Evolutionary conservation across 2,888 invertebrate species (phyloP), one percentile per base, ranked within the genome.

Genomic region (Leptothorax acervorum): DNA sequence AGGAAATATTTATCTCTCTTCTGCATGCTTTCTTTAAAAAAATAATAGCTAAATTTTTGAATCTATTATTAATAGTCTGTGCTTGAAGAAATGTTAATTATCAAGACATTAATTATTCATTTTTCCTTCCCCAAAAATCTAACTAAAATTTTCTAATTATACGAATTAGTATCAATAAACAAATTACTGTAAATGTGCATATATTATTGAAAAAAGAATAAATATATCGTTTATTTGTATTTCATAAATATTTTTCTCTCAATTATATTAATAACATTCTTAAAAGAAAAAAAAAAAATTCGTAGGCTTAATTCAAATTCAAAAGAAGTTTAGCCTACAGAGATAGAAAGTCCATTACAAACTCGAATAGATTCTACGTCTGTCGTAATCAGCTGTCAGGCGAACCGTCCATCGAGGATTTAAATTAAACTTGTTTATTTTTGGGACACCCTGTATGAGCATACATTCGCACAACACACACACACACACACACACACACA

Each of bases 381-480:
- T 2, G n/a, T 63, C 9, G 3, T n/a, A n/a, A 75, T 8, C 31
- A n/a, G 9, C 8, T 35, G 5, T 31, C 65, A 48, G 12, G 4
- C 63, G n/a, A 11, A 53, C 12, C 11, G 12, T 11, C 31, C 5
- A n/a, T 9, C 53, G 12, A 28, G 28, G 12, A 57, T 57, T 71
- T 4, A 73, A 60, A 45, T 42, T 73, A 57, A 73, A 42, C 28
- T 28, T 12, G 1, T 39, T 75, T 51, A 18, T 65, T 65, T 55
- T 9, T 2, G 28, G 9, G 18, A 70, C 78, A 78, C 31, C 55
- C n/a, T 53, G 45, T 70, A 31, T 68, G 57, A 70, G 9, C 31
- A 8, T n/a, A n/a, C 15, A 35, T n/a, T n/a, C 3, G 39, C 23
- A 76, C 39, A 66, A 42, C 3, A 57, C 11, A 48, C 5, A n/a